A percentile compares a stretch with the other conserved stretches of the same genome.
Conservation (phyloP, 1,140 invertebrate species). For the Linepithema humile region DNA sequence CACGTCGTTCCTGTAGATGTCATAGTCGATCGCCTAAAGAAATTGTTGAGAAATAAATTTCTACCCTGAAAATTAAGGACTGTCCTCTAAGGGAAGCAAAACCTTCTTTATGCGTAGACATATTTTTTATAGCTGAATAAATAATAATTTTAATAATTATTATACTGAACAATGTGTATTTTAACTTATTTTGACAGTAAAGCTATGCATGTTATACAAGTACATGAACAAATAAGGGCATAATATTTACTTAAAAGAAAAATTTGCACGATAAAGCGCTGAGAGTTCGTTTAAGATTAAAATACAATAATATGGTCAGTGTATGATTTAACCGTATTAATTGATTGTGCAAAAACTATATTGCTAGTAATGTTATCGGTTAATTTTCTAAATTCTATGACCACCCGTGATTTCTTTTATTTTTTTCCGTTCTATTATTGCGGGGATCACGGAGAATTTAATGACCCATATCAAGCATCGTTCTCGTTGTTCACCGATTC, state of each 20-base stretch:
- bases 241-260: too few relatives aligned
- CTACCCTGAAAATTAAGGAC: neutral
- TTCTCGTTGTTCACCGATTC: slow-evolving; percentile 2
- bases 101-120: neutral
- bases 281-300: too few relatives aligned
- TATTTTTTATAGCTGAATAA: neutral
- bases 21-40: slow-evolving; percentile 64
- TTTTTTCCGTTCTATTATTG: neutral
- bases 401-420: neutral
- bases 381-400: neutral
- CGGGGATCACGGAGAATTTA: slow-evolving; percentile 22
- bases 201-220: too few relatives aligned
- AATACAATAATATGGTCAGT: too few relatives aligned
- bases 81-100: neutral
- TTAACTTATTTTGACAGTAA: neutral
- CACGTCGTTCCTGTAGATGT: slow-evolving; percentile 38
- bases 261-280: too few relatives aligned
- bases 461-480: neutral
- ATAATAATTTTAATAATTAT: neutral
- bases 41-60: slow-evolving; percentile 15
- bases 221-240: too few relatives aligned
- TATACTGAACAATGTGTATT: neutral
- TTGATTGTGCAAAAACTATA: neutral
- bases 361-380: neutral
- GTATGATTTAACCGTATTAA: neutral